Evolutionary conservation across 2,888 invertebrate species (phyloP).

Genomic region (Miltochrista miniata): DNA sequence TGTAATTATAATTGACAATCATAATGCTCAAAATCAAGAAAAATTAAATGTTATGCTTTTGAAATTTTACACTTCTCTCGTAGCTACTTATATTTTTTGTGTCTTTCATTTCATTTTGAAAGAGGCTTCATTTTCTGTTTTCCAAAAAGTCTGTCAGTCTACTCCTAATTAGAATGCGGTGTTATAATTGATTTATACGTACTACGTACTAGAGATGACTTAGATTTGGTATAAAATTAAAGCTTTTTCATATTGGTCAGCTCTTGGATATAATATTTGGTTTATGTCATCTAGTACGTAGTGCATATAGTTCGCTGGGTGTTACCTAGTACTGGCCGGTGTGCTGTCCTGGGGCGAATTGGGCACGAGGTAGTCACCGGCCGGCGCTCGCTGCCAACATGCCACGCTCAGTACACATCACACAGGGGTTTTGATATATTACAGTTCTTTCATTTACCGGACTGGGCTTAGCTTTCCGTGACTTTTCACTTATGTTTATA

Average conservation of each 20-base stretch:
- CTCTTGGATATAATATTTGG: too few species aligned
- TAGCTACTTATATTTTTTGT: too few species aligned
- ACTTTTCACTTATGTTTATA: conserved; percentile 11
- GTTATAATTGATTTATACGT: conserved; percentile 8
- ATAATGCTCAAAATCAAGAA: too few species aligned
- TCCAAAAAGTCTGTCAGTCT: conserved; percentile 42
- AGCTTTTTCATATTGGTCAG: too few species aligned
- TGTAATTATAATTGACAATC: too few species aligned
- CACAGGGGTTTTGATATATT: conserved; percentile 43
- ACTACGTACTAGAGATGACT: background rate
- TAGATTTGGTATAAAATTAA: background rate
- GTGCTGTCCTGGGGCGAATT: conserved; percentile 69
- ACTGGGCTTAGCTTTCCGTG: conserved; percentile 14
- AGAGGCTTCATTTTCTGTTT: background rate
- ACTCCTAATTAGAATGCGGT: conserved; percentile 29
- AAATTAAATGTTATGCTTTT: too few species aligned
- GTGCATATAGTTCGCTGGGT: conserved; percentile 10
- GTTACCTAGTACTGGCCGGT: conserved; percentile 70
- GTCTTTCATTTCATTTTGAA: too few species aligned
- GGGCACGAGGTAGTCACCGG: conserved; percentile 81
- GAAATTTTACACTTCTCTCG: too few species aligned
- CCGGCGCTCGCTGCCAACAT: conserved; percentile 76
- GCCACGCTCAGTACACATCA: conserved; percentile 71
- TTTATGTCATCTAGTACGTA: background rate
- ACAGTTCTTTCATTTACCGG: background rate